Evolutionary conservation across 2,888 invertebrate species (phyloP), one percentile per base, ranked within the genome.

Genomic region (Phyto melanocephala): DNA sequence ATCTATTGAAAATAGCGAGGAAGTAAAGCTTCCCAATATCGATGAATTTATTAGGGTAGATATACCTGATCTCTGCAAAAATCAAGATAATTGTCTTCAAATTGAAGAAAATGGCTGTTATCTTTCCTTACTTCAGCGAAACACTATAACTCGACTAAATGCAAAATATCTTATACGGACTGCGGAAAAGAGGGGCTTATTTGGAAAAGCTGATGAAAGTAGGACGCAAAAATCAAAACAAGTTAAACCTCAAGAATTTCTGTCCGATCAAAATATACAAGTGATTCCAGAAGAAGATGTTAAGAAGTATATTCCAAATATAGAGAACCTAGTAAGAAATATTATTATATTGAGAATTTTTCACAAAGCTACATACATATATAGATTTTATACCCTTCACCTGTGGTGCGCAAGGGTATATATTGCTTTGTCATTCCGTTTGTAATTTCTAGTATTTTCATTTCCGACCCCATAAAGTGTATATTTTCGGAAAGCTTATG

Each of bases 101-200:
- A 88, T 90, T 7, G 86, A 90, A 24, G 89, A 92, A 3, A 91
- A 92, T 56, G 94, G 94, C 2, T 94, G 94, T 84, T 94, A 92
- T 85, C 88, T 95, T 15, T 92, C 94, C 0, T 87, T 94, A 10
- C 88, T 94, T n/a, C 93, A 93, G 70, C 90, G 94, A 62, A 94
- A 94, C 86, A 91, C 92, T 78, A 93, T 96, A 86, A 95, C 95
- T 70, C 93, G 94, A 50, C 92, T 96, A 86, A 95, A 96, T 90
- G 95, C 96, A 5, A 95, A 96, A 89, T 96, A 95, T 89, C 95
- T 96, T 93, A 96, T 96, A 85, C 93, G 95, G 86, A 95, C 96
- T 91, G 96, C 96, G 2, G 96, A 96, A 90, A 93, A 94, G 47
- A 93, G 96, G 79, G 96, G 96, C 0, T 90, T 96, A 83, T 96